phyloP scores from a whole-genome alignment of 2,113 vertebrate genomes.

The Lepisosteus osseus region DNA sequence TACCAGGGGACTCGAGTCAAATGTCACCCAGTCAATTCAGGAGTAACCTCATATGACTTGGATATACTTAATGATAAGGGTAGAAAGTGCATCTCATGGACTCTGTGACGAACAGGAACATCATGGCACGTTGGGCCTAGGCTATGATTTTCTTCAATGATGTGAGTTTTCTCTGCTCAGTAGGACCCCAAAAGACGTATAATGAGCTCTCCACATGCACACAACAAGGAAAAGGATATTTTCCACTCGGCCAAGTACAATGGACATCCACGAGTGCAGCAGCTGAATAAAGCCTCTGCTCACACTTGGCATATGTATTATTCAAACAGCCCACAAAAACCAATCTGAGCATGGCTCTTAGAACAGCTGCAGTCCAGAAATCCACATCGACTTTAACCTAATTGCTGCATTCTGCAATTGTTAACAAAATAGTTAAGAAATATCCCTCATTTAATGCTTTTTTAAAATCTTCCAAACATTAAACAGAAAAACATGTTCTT shows the following conservation, averaged over 20 bases:
- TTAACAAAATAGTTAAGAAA: too few relatives aligned
- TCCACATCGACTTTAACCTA: too few relatives aligned
- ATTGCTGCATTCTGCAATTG: too few relatives aligned
- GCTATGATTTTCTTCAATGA: background rate
- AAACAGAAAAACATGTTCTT: too few relatives aligned
- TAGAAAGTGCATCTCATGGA: background rate
- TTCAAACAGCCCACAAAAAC: background rate
- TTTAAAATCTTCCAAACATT: too few relatives aligned
- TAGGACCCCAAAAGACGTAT: background rate
- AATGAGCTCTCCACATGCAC: background rate
- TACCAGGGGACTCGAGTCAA: constrained; percentile 21
- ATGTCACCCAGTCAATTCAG: background rate
- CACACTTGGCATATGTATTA: background rate
- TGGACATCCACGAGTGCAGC: too few relatives aligned
- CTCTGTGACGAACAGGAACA: background rate
- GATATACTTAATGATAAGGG: background rate
- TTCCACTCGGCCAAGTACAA: background rate
- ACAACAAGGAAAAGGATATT: background rate
- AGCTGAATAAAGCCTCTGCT: constrained; percentile 1
- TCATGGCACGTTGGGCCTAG: too few relatives aligned
- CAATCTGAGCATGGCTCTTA: background rate
- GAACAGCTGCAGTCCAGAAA: background rate
- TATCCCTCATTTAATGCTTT: too few relatives aligned
- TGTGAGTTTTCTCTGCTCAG: background rate
- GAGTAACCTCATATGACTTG: background rate